Percentiles rank a stretch among this genome's conserved stretches.
phyloP scores from a whole-genome alignment of 2,888 invertebrate genomes.

The Phanerotoma sp. region DNA sequence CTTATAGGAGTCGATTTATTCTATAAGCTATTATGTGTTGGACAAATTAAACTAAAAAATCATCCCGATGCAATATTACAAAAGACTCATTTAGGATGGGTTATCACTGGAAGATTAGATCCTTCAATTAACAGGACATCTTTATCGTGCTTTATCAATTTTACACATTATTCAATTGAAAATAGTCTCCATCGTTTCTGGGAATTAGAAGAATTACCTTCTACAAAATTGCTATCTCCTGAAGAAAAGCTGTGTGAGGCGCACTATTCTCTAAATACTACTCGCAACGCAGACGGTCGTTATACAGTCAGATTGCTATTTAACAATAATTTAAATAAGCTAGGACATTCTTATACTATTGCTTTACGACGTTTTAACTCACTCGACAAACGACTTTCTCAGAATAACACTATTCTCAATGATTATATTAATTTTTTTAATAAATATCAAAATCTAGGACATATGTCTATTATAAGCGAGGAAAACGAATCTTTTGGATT shows the following conservation, averaged over 20 bases:
- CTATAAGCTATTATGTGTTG: background rate
- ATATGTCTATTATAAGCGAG: constrained; percentile 22
- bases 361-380: constrained; percentile 17
- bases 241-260: constrained; percentile 18
- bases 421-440: constrained; percentile 28
- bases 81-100: constrained; percentile 31
- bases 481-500: background rate
- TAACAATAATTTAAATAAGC: background rate
- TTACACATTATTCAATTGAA: constrained; percentile 8
- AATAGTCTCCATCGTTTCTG: constrained; percentile 19
- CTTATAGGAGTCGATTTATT: background rate
- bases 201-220: constrained; percentile 21
- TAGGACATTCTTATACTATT: constrained; percentile 4
- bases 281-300: background rate
- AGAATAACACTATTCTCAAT: constrained; percentile 2
- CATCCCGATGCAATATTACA: constrained; percentile 12
- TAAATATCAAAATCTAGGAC: constrained; percentile 31
- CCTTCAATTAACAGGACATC: background rate
- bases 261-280: constrained; percentile 4
- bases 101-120: constrained; percentile 26
- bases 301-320: constrained; percentile 26
- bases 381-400: background rate
- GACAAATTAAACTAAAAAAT: background rate
- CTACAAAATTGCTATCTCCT: constrained; percentile 1
- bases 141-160: constrained; percentile 15